Evolutionary conservation across 2,797 vertebrate genomes (phyloP), one percentile per base, ranked within the genome.

Genomic region (Pogonophryne albipinna): DNA sequence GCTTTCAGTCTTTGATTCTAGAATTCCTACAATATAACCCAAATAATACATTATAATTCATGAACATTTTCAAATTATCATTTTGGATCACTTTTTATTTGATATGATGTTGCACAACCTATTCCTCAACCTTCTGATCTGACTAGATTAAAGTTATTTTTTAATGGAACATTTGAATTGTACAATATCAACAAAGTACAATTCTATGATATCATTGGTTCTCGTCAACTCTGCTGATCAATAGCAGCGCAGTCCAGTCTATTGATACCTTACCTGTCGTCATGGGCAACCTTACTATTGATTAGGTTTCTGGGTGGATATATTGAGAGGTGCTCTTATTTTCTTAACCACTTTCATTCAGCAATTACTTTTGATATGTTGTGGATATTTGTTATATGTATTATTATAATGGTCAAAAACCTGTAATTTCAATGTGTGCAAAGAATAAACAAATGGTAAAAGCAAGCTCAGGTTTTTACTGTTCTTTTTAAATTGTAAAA

Each of bases 251-350:
- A 19, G 57, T 73, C 41, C 53, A 19, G 60, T 73, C 41, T 85
- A 71, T 84, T 68, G 60, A 81, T 92, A 87, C 90, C 90, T 88
- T 93, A 90, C 74, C 58, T 78, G 86, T 90, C 77, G 71, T 86
- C 80, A 89, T 87, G 77, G 27, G 88, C 92, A 82, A 88, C 86
- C 59, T 85, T 89, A 85, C 79, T 83, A 76, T 62, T 63, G 0
- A 74, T 67, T 68, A 66, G 11, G 20, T 86, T 83, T 83, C 50
- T 44, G 65, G 68, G 68, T 76, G 55, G 72, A 75, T 76, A 65
- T 83, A 45, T 78, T 86, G 75, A 90, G 70, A 80, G 16, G 83
- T 90, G 78, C 77, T 83, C 31, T 84, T 88, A 87, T 78, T 90
- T 87, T 84, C 70, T 77, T 66, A 79, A 72, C 45, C 71, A 14